Evolutionary conservation across 2,797 vertebrate genomes (phyloP), one percentile per base, ranked within the genome.

Genomic region (Hylomyscus alleni): DNA sequence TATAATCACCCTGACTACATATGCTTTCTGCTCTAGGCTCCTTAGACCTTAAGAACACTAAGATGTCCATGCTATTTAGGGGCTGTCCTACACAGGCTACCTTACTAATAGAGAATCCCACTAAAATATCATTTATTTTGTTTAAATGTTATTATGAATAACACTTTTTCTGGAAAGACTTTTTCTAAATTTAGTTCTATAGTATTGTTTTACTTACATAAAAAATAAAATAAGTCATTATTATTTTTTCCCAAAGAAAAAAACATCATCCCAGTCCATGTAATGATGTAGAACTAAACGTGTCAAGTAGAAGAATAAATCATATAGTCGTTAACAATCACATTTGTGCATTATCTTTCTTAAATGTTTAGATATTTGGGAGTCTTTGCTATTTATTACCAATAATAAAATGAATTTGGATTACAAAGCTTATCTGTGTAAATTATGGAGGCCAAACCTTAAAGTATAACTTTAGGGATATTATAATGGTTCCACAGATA

Each of bases 61-160:
- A 84, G 72, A 95, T 93, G 67, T 82, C 52, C n/a, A 0, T 77
- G 37, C 22, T 86, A 82, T 8, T 98, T 90, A 96, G 29, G n/a
- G 13, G 7, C 40, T 96, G 4, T 20, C 50, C 20, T 37, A 2
- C 15, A 62, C 29, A 80, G 44, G 7, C 6, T 84, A 37, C 89
- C 93, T 96, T 92, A 83, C 87, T 93, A 94, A 84, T 72, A 91
- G 52, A 89, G n/a, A 91, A 78, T 89, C 17, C 9, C 10, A 94
- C 73, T 93, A 83, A 89, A 89, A 91, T 78, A n/a, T 40, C 17
- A 90, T 95, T 95, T 72, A 89, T 91, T 87, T 72, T 60, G 44
- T 56, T 89, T 95, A 93, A 6, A 20, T 92, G 76, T 93, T 77
- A 96, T 84, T 77, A 4, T 12, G 88, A 91, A 96, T 90, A 88